Evolutionary conservation across 2,888 invertebrate genomes (phyloP), one percentile per base, ranked within the genome.

Genomic region (Scaptomyza parva): DNA sequence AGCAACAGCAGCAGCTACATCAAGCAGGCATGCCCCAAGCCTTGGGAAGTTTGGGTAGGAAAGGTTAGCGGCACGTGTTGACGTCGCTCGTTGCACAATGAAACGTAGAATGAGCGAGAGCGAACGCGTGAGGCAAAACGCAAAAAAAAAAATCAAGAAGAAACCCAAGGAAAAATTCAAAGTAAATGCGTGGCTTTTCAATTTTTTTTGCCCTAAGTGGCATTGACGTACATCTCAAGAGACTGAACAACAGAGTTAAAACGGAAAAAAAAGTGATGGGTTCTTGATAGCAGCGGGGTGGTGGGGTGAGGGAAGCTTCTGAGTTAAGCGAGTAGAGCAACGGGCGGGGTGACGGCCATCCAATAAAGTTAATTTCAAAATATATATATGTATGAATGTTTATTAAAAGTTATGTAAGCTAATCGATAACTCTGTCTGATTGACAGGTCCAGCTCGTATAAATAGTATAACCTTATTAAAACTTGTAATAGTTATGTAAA

Each of bases 61-160:
- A 76, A 74, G 74, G 74, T 77, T 74, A 53, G 62, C 35, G 77
- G 74, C 74, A 74, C 74, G 74, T 74, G 74, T 62, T 71, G 77
- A 74, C 53, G 73, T 45, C 60, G 58, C 30, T 47, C 30, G 39
- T 41, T 47, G 55, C 73, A 53, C 67, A 71, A 60, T 60, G 43
- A 45, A 45, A 45, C 7, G 8, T 7, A 4, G 0, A 22, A 14
- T 26, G 12, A 39, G n/a, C 22, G 18, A 17, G n/a, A 39, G n/a
- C 22, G 18, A 17, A 11, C 3, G 11, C 9, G 18, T 37, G 28
- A 12, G 12, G 28, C 11, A 12, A 8, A 12, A 28, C 4, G 40
- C 3, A 8, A 17, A 30, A 24, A 28, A 24, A 14, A 7, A 14
- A 28, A 11, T 11, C 3, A 14, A 18, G 20, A 30, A 47, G 45